Evolutionary conservation across 1,140 invertebrate genomes (phyloP).

Genomic region (Pygmarrhopalites habei): DNA sequence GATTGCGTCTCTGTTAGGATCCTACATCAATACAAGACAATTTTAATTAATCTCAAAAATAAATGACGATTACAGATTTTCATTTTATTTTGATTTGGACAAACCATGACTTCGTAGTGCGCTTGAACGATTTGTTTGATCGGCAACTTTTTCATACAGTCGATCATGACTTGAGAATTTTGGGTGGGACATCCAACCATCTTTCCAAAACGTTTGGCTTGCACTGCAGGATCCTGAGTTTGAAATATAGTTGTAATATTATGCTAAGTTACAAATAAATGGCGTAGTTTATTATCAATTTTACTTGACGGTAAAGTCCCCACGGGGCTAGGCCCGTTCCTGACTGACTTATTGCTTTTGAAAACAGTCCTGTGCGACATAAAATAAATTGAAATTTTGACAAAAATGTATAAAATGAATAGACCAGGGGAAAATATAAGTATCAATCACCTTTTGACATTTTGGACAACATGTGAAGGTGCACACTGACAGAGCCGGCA

Average conservation of each 20-base stretch:
- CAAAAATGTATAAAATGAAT: too few species aligned
- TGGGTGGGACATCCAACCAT: background rate
- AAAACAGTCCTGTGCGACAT: too few species aligned
- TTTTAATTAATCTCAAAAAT: background rate
- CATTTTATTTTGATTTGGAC: background rate
- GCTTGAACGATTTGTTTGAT: background rate
- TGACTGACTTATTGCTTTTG: too few species aligned
- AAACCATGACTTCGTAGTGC: background rate
- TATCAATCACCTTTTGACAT: too few species aligned
- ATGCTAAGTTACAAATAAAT: background rate
- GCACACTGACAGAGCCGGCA: too few species aligned
- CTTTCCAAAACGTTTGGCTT: slow-evolving; percentile 32
- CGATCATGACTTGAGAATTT: background rate
- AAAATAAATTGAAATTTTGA: too few species aligned
- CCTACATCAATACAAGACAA: background rate
- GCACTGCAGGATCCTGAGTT: slow-evolving; percentile 42
- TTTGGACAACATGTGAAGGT: too few species aligned
- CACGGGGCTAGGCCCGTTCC: too few species aligned
- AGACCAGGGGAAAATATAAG: too few species aligned
- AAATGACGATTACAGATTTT: background rate
- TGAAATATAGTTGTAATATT: background rate
- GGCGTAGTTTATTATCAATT: background rate
- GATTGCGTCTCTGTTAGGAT: background rate
- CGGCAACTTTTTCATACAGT: background rate
- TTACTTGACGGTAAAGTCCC: background rate